Base-by-base conservation (phyloP, 1,140 invertebrate genomes). In the Ditylenchus dipsaci region DNA sequence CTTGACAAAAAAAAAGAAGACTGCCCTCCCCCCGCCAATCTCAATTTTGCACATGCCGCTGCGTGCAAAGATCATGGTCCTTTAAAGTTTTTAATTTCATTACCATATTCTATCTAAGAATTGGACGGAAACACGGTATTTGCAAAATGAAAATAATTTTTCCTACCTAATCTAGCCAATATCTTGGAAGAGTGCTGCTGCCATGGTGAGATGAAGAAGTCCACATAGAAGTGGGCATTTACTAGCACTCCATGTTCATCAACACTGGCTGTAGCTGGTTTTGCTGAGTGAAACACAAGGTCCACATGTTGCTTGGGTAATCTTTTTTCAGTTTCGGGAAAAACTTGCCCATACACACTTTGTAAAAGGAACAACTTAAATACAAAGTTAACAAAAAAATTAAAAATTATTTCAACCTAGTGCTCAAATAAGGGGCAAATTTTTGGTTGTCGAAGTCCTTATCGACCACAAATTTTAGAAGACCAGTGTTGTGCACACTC, bases 271-370 rank as follows among this genome's bases (percentile, higher is more conserved):
- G 45, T 53, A 33, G 75, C 62, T 17, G 65, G 33, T 15, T n/a
- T 27, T 23, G 67, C 38, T n/a, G 61, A 59, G 29, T 78, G 59
- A 49, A 76, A 76, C 45, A 53, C 56, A 9, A 76, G 38, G 30
- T 77, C 76, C 1, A 76, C 56, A 26, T 79, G 62, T 17, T 63
- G 21, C 19, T 70, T n/a, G 1, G 75, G 76, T 42, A 79, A 65
- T 21, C 38, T 27, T 11, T 45, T 30, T 3, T 30, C 23, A 7
- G 75, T 30, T 30, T 29, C 30, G 29, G 57, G 61, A 76, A 75
- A 45, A 76, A 78, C 47, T 53, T 73, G 5, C 75, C 75, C 27
- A 76, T 29, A 63, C 75, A 76, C 21, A 76, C 49, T 58, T 78
- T 56, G 53, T 49, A 69, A 33, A 74, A 77, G 59, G 38, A 42